Evolutionary conservation across 2,797 vertebrate species (phyloP).

Genomic region (Erithacus rubecula): DNA sequence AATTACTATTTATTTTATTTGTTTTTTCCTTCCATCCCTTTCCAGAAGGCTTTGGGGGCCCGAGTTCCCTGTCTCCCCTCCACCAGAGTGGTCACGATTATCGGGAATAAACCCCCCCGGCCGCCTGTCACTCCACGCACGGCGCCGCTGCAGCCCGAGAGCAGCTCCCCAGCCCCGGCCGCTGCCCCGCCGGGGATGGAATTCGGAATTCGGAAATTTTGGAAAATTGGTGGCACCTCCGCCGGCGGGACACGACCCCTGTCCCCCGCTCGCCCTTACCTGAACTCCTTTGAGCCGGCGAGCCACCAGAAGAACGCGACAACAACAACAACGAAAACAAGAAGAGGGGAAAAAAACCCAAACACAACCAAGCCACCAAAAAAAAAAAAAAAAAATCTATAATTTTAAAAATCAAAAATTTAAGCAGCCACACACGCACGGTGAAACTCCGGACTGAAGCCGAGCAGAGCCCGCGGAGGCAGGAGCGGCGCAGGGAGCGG

Average conservation of each 20-base stretch:
- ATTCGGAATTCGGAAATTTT: no score
- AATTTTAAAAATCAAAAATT: not conserved
- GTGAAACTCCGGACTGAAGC: not conserved
- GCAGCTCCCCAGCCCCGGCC: not conserved
- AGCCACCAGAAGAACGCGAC: not conserved
- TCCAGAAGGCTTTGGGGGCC: not conserved
- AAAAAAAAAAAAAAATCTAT: not conserved
- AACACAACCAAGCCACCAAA: not conserved
- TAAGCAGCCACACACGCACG: not conserved
- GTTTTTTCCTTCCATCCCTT: not conserved
- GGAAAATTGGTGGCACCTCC: no score
- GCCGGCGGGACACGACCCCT: not conserved
- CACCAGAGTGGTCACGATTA: not conserved
- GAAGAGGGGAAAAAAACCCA: not conserved
- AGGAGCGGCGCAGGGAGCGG: not conserved
- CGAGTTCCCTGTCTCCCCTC: fast-evolving
- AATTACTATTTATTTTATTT: not conserved
- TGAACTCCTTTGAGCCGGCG: constrained; percentile 9
- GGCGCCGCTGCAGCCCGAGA: not conserved
- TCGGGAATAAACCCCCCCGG: not conserved
- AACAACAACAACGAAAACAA: not conserved
- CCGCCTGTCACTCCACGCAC: not conserved
- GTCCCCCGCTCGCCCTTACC: not conserved
- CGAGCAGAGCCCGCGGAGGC: not conserved
- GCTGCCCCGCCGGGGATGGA: not conserved